These are phyloP conservation scores for Lochmaea crataegi DNA, from an alignment of 2,888 invertebrate genomes.

Conservation along the genomic window DNA sequence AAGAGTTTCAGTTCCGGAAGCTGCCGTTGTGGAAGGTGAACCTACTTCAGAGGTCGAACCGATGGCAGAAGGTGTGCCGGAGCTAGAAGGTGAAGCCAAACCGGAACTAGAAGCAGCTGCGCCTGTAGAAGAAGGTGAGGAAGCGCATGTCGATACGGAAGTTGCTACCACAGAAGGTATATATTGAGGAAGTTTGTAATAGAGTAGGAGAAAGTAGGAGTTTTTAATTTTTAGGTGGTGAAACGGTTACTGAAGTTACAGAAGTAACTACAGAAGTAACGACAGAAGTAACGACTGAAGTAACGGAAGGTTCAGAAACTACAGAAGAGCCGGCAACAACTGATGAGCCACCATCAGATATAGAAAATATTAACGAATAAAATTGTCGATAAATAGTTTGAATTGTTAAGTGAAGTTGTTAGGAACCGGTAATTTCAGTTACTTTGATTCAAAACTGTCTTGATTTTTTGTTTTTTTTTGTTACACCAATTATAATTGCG, in stretches of 20 bases:
- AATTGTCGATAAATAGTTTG: not conserved
- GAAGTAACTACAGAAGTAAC: conserved; percentile 20
- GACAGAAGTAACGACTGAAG: conserved; percentile 22
- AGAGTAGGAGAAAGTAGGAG: too few species aligned
- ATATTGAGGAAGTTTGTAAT: not conserved
- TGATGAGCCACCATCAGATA: conserved; percentile 29
- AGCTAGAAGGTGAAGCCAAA: conserved; percentile 11
- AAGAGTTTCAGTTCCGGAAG: conserved; percentile 4
- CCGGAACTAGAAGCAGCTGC: conserved; percentile 27
- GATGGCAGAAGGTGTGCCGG: not conserved
- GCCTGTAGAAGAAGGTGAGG: conserved; percentile 30
- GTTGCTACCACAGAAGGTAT: conserved; percentile 24
- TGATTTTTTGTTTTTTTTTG: not conserved
- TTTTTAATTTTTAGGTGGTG: conserved; percentile 22
- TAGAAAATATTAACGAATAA: conserved; percentile 7
- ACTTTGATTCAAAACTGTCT: not conserved
- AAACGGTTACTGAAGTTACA: conserved; percentile 30
- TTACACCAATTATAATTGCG: not conserved
- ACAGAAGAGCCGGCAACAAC: conserved; percentile 35
- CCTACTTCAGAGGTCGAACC: not conserved
- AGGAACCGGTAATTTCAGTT: not conserved
- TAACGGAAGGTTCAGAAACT: conserved; percentile 30
- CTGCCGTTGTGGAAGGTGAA: conserved; percentile 18
- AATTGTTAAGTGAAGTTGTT: not conserved
- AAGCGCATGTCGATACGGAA: conserved; percentile 35